Conservation (phyloP, 2,888 invertebrate species). For the Ophion ellenae region DNA sequence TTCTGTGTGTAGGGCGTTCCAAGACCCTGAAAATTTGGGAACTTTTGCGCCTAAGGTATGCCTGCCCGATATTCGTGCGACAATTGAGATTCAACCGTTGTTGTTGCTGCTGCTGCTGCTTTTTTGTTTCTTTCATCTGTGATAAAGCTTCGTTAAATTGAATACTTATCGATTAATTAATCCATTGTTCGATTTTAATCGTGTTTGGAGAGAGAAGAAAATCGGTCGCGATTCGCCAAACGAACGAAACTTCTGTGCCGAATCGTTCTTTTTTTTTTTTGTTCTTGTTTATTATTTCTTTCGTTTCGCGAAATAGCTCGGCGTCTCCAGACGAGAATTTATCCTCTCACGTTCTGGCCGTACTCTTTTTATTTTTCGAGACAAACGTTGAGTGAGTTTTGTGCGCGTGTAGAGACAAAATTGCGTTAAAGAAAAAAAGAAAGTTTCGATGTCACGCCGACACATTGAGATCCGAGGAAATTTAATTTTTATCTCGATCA, state of each 20-base stretch:
- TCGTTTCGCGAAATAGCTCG: too few relatives aligned
- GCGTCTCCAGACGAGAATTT: too few relatives aligned
- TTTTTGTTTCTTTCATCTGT: constrained; percentile 51
- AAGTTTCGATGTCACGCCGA: neutral
- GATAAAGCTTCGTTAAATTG: constrained; percentile 30
- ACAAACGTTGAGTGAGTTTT: too few relatives aligned
- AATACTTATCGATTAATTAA: constrained; percentile 14
- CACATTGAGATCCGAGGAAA: neutral
- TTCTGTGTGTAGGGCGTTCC: neutral
- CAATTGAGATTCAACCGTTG: constrained; percentile 32
- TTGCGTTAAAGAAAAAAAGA: neutral
- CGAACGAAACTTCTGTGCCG: neutral
- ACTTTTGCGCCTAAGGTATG: neutral
- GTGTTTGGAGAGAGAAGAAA: constrained; percentile 15
- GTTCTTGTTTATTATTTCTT: neutral
- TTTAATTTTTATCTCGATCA: neutral
- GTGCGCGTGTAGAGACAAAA: too few relatives aligned
- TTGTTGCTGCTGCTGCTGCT: neutral
- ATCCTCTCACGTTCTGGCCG: too few relatives aligned
- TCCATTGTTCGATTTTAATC: constrained; percentile 8
- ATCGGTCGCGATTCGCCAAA: neutral
- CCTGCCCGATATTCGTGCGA: constrained; percentile 1
- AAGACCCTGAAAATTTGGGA: neutral
- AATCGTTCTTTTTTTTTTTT: neutral
- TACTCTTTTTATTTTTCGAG: too few relatives aligned